Conservation (phyloP, 2,888 invertebrate genomes). For the Heteromyza rotundicornis region DNA sequence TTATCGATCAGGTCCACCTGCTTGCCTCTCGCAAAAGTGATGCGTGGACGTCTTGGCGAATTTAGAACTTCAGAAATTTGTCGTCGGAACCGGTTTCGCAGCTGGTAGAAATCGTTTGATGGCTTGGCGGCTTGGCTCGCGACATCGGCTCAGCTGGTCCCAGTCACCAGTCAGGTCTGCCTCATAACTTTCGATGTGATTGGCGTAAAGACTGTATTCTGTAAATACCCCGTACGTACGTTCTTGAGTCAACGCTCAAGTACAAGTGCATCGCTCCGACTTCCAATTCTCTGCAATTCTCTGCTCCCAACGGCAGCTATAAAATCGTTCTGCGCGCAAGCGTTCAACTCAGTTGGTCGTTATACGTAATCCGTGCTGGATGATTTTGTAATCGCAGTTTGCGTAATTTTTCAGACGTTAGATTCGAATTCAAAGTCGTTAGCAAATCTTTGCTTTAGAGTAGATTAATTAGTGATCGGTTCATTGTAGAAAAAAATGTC, state of each 20-base stretch:
- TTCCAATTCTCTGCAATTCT: not conserved
- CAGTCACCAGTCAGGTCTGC: too few relatives aligned
- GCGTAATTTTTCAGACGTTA: too few relatives aligned
- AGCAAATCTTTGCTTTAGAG: too few relatives aligned
- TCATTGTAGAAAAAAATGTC: not conserved
- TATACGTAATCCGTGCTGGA: not conserved
- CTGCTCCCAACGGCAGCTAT: constrained; percentile 30
- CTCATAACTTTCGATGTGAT: constrained; percentile 15
- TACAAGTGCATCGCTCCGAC: constrained; percentile 28
- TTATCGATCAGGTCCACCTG: not conserved
- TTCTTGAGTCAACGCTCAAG: constrained; percentile 28
- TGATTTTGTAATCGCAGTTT: not conserved
- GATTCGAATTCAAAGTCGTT: too few relatives aligned
- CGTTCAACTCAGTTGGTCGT: constrained; percentile 33
- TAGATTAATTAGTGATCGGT: too few relatives aligned
- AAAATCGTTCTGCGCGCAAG: constrained; percentile 32
- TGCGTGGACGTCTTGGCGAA: not conserved
- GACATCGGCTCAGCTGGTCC: too few relatives aligned
- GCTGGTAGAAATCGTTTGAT: not conserved
- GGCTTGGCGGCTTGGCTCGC: too few relatives aligned
- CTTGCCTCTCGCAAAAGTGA: not conserved
- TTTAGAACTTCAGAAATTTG: constrained; percentile 7
- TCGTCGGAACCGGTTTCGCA: constrained; percentile 8
- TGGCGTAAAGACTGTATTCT: not conserved
- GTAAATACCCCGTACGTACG: constrained; percentile 3